Evolutionary conservation across 2,113 vertebrate genomes (phyloP).

Genomic region (Petaurus breviceps): DNA sequence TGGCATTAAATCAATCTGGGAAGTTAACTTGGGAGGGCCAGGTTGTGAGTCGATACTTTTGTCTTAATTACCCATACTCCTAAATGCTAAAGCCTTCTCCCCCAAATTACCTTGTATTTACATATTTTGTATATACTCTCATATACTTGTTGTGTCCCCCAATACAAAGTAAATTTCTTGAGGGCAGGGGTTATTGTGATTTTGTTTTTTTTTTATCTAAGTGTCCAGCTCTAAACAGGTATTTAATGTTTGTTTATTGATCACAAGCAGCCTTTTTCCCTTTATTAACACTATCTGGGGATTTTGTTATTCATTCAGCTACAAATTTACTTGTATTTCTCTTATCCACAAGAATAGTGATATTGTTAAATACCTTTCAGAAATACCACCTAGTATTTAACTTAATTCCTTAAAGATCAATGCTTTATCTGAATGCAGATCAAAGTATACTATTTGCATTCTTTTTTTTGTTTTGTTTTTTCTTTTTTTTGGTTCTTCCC

Average conservation of each 20-base stretch:
- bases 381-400: too few species aligned
- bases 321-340: too few species aligned
- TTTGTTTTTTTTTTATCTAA: neutral
- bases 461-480: too few species aligned
- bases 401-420: too few species aligned
- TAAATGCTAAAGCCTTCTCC: neutral
- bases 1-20: neutral
- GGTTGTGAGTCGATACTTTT: neutral
- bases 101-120: neutral
- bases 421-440: too few species aligned
- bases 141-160: neutral
- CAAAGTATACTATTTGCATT: too few species aligned
- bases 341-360: too few species aligned
- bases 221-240: neutral
- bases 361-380: too few species aligned
- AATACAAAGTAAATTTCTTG: neutral
- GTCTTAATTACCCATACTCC: neutral
- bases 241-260: neutral
- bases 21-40: neutral
- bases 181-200: neutral
- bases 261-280: neutral
- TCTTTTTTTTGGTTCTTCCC: too few species aligned
- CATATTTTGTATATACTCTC: neutral
- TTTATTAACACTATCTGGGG: neutral
- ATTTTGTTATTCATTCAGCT: neutral